Conservation (phyloP, 2,113 vertebrate species). For the Leptobrachium ailaonicum region DNA sequence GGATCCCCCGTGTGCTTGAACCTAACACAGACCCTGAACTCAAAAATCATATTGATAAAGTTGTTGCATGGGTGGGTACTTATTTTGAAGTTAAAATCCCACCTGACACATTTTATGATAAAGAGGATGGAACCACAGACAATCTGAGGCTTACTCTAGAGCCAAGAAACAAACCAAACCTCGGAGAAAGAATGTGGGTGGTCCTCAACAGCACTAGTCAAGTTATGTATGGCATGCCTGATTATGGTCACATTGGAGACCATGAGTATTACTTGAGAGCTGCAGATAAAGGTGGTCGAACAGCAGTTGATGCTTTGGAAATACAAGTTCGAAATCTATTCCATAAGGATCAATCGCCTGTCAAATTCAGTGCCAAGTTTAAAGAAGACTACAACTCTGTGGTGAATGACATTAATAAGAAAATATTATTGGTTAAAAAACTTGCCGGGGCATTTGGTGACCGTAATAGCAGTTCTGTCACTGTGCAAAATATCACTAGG, state of each 20-base stretch:
- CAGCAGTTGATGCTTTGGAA: slow-evolving; percentile 87
- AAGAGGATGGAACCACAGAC: slow-evolving; percentile 90
- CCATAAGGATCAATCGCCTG: slow-evolving; percentile 76
- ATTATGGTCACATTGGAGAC: slow-evolving; percentile 77
- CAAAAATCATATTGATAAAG: slow-evolving; percentile 86
- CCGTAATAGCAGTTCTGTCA: slow-evolving; percentile 89
- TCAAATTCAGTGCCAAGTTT: slow-evolving; percentile 84
- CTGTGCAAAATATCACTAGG: slow-evolving; percentile 78
- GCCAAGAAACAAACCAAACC: slow-evolving; percentile 78
- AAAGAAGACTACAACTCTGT: slow-evolving; percentile 78
- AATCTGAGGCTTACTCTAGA: slow-evolving; percentile 87
- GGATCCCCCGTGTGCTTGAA: slow-evolving; percentile 64
- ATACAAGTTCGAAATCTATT: slow-evolving; percentile 85
- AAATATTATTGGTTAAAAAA: slow-evolving; percentile 89
- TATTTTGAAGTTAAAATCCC: slow-evolving; percentile 96
- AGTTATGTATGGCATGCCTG: slow-evolving; percentile 89
- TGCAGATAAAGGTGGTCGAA: slow-evolving; percentile 87
- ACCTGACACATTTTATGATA: slow-evolving; percentile 87
- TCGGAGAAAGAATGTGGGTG: slow-evolving; percentile 87
- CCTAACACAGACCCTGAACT: slow-evolving; percentile 81
- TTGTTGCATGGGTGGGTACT: slow-evolving; percentile 90
- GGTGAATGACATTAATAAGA: slow-evolving; percentile 81
- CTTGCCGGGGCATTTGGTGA: slow-evolving; percentile 86
- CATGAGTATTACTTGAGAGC: slow-evolving; percentile 93
- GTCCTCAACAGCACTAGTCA: slow-evolving; percentile 95